phyloP scores from a whole-genome alignment of 2,113 vertebrate genomes.

The Sisor rabdophorus region DNA sequence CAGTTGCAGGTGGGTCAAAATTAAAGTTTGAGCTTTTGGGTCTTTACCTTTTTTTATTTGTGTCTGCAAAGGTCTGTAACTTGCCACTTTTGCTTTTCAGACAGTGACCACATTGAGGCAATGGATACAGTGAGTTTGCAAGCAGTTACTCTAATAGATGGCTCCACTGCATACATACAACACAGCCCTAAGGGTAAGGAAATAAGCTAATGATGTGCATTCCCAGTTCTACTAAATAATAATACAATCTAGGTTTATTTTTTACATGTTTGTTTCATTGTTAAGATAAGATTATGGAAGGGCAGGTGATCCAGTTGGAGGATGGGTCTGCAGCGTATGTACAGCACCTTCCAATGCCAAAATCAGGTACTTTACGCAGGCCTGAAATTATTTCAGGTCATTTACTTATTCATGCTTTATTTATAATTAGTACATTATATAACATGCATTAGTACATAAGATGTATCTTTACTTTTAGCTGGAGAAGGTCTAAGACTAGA shows the following conservation, averaged over 20 bases:
- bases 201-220: neutral
- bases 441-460: neutral
- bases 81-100: constrained; percentile 58
- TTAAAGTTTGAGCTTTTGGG: neutral
- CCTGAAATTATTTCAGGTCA: neutral
- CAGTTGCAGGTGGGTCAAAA: constrained; percentile 80
- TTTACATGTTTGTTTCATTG: constrained; percentile 59
- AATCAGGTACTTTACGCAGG: constrained; percentile 73
- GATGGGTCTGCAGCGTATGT: constrained; percentile 96
- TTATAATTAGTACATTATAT: neutral
- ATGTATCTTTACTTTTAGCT: constrained; percentile 56
- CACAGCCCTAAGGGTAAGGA: constrained; percentile 86
- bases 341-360: constrained; percentile 89
- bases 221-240: too few species aligned
- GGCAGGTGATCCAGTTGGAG: constrained; percentile 95
- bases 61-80: neutral
- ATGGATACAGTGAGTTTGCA: constrained; percentile 97
- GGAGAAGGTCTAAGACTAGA: constrained; percentile 90
- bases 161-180: constrained; percentile 96
- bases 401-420: neutral
- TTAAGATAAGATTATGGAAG: constrained; percentile 93
- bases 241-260: neutral
- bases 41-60: neutral
- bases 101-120: constrained; percentile 90
- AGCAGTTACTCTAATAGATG: constrained; percentile 92